Evolutionary conservation across 2,113 vertebrate species (phyloP).

Genomic region (Ictalurus punctatus): DNA sequence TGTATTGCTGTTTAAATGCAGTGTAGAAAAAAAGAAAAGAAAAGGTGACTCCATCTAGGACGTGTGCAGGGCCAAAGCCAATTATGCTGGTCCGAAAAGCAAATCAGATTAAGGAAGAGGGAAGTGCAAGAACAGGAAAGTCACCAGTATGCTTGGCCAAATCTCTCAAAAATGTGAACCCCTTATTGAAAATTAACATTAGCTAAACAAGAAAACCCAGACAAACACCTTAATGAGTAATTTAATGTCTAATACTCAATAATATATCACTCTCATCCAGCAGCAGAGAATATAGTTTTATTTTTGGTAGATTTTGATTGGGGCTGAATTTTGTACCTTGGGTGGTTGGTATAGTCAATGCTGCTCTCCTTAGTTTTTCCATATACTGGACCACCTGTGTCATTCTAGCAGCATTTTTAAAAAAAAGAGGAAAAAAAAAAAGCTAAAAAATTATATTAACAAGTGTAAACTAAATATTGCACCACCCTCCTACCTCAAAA

Average conservation of each 20-base stretch:
- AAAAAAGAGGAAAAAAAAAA: background rate
- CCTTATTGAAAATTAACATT: background rate
- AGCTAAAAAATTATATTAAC: constrained; percentile 52
- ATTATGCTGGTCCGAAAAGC: background rate
- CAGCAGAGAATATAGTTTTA: background rate
- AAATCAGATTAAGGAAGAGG: background rate
- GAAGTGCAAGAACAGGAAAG: background rate
- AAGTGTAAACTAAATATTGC: constrained; percentile 61
- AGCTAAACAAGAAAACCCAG: constrained; percentile 1
- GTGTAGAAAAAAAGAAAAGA: background rate
- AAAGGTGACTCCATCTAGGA: background rate
- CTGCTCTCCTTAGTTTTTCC: background rate
- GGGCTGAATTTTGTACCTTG: constrained; percentile 8
- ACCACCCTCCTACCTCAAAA: constrained; percentile 45
- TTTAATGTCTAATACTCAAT: background rate
- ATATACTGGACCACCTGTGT: background rate
- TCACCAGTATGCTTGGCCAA: background rate
- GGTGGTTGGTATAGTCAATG: background rate
- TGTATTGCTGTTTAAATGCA: background rate
- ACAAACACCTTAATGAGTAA: background rate
- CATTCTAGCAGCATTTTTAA: background rate
- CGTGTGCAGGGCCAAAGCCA: background rate
- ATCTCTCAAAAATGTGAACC: background rate
- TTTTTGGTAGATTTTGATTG: background rate
- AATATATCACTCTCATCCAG: background rate